A percentile compares a stretch with the other conserved stretches of the same genome.
phyloP scores from a whole-genome alignment of 2,113 vertebrate genomes.

The Vidua macroura region DNA sequence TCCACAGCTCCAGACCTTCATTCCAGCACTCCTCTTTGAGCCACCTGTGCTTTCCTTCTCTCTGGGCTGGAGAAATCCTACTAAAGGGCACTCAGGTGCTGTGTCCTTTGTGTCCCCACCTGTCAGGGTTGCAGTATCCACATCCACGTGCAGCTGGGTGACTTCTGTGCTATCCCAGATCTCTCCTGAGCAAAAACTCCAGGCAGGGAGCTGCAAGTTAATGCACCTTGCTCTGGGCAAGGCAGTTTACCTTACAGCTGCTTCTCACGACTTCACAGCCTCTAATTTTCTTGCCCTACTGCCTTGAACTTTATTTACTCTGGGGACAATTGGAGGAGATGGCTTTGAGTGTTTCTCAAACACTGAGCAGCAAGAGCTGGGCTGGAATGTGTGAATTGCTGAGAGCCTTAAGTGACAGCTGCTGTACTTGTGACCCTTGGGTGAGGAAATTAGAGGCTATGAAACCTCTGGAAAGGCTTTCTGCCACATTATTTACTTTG shows the following conservation, averaged over 20 bases:
- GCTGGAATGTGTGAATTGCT: slow-evolving; percentile 41
- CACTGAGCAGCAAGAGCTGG: neutral
- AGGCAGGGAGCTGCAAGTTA: neutral
- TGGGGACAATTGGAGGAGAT: slow-evolving; percentile 5
- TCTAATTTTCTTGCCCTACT: slow-evolving; percentile 22
- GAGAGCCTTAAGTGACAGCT: slow-evolving; percentile 29
- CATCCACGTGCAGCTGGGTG: neutral
- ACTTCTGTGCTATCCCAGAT: neutral
- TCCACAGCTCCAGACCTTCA: neutral
- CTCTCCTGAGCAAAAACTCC: neutral
- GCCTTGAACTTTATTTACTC: slow-evolving; percentile 46
- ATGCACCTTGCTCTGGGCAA: neutral
- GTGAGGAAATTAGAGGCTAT: slow-evolving; percentile 33
- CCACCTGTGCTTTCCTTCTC: neutral
- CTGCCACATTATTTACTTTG: slow-evolving; percentile 31
- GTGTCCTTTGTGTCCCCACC: neutral
- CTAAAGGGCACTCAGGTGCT: rapidly evolving
- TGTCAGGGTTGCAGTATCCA: neutral
- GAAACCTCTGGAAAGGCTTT: slow-evolving; percentile 39
- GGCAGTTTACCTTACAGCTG: slow-evolving; percentile 13
- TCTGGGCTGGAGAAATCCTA: neutral
- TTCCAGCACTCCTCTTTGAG: neutral
- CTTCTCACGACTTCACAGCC: neutral
- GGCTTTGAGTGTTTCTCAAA: slow-evolving; percentile 39
- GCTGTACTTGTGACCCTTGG: slow-evolving; percentile 40